Conservation (phyloP, 2,888 invertebrate genomes). For the Urechis unicinctus region DNA sequence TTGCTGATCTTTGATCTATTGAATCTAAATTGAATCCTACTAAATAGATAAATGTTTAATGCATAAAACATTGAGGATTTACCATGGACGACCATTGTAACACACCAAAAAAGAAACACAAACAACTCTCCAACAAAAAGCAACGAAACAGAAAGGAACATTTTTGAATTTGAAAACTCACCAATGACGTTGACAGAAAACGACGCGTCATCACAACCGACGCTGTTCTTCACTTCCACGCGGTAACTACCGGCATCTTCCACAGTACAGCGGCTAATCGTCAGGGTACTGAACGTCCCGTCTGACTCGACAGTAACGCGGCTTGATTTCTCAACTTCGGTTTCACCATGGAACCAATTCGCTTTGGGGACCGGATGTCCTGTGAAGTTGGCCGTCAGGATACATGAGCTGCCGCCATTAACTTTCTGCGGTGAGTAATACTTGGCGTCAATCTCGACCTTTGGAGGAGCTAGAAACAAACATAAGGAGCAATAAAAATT, state of each 20-base stretch:
- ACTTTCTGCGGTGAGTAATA: conserved; percentile 12
- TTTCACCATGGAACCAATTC: conserved; percentile 30
- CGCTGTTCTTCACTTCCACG: conserved; percentile 47
- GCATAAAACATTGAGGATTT: too few relatives aligned
- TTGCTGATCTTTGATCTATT: too few relatives aligned
- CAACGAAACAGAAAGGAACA: background rate
- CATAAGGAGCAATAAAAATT: too few relatives aligned
- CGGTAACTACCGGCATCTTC: conserved; percentile 20
- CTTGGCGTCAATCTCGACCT: conserved; percentile 15
- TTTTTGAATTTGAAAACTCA: conserved; percentile 3
- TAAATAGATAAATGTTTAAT: too few relatives aligned
- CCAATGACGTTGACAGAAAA: conserved; percentile 20
- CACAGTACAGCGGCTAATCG: conserved; percentile 5
- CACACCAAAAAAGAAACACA: too few relatives aligned
- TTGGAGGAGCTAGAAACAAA: conserved; percentile 13
- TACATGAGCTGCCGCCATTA: conserved; percentile 19
- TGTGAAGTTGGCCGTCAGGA: conserved; percentile 16
- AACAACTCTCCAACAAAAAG: background rate
- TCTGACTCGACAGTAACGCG: conserved; percentile 8
- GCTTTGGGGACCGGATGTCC: conserved; percentile 39
- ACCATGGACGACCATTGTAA: background rate
- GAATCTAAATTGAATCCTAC: too few relatives aligned
- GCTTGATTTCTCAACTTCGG: background rate
- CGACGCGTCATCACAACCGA: conserved; percentile 58
- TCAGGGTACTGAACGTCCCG: conserved; percentile 11